Evolutionary conservation across 2,113 vertebrate genomes (phyloP).

Genomic region (Varanus salvator): DNA sequence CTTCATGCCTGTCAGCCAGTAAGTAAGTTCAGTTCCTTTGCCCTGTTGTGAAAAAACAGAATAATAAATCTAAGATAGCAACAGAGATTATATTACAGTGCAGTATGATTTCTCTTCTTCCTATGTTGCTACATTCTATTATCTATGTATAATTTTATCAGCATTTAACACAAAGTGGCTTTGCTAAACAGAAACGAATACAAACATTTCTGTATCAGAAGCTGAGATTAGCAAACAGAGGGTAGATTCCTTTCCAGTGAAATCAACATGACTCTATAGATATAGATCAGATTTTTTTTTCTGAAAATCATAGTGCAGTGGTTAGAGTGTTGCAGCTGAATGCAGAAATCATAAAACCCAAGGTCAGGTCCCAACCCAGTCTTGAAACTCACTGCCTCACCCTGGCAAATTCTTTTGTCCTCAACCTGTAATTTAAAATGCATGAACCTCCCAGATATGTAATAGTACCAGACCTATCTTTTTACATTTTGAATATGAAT

Average conservation of each 20-base stretch:
- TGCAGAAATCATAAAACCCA: background rate
- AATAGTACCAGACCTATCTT: background rate
- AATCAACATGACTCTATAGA: background rate
- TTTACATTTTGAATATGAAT: background rate
- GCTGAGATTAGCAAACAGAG: constrained; percentile 28
- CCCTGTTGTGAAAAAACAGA: constrained; percentile 81
- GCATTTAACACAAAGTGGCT: constrained; percentile 10
- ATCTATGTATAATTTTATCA: constrained; percentile 33
- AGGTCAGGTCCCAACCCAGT: background rate
- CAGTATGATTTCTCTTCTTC: constrained; percentile 16
- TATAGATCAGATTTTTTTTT: background rate
- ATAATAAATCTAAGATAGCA: constrained; percentile 43
- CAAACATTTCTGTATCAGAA: constrained; percentile 2
- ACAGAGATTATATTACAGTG: constrained; percentile 35
- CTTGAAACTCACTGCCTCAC: background rate
- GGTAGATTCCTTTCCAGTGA: constrained; percentile 6
- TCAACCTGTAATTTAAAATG: background rate
- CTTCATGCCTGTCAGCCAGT: constrained; percentile 92
- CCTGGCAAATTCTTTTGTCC: background rate
- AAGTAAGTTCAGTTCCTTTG: constrained; percentile 93
- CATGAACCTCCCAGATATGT: background rate
- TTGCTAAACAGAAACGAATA: constrained; percentile 33
- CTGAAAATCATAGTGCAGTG: background rate
- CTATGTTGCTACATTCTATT: background rate
- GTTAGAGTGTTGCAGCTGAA: background rate